phyloP scores from a whole-genome alignment of 2,888 invertebrate species.

The Drosophila pseudotalamancana region DNA sequence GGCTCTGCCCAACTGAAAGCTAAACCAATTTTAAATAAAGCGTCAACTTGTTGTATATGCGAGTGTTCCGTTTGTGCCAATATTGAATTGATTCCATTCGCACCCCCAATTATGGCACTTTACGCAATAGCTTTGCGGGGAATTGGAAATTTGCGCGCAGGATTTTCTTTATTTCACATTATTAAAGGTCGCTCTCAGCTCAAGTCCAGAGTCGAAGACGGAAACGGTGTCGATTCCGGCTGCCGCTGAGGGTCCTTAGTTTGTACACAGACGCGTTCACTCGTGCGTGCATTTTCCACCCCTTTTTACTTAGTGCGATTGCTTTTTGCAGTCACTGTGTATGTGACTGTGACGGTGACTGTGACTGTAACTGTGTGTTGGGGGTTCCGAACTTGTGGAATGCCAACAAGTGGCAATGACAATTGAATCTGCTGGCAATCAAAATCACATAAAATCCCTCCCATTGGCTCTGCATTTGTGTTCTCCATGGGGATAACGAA shows the following conservation, averaged over 20 bases:
- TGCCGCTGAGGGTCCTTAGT: neutral
- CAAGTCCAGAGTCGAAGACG: neutral
- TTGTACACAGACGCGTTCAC: constrained; percentile 24
- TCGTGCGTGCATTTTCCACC: constrained; percentile 68
- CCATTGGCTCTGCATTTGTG: constrained; percentile 21
- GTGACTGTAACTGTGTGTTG: neutral
- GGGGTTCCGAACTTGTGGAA: constrained; percentile 9
- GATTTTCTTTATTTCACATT: constrained; percentile 58
- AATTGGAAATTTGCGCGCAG: constrained; percentile 50
- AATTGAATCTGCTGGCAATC: constrained; percentile 79
- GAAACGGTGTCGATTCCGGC: neutral
- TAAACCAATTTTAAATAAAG: constrained; percentile 18
- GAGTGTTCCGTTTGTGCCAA: constrained; percentile 3
- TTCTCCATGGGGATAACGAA: constrained; percentile 1
- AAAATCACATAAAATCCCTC: constrained; percentile 72
- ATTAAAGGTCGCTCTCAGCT: constrained; percentile 34
- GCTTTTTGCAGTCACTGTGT: constrained; percentile 28
- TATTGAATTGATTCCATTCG: constrained; percentile 5
- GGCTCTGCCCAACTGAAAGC: neutral
- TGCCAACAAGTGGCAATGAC: constrained; percentile 78
- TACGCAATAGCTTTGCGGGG: neutral
- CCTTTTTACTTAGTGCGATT: constrained; percentile 63
- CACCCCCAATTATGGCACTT: constrained; percentile 40
- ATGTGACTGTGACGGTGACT: neutral
- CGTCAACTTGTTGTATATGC: neutral